Evolutionary conservation across 2,797 vertebrate species (phyloP).

Genomic region (Gallinago nigripennis): DNA sequence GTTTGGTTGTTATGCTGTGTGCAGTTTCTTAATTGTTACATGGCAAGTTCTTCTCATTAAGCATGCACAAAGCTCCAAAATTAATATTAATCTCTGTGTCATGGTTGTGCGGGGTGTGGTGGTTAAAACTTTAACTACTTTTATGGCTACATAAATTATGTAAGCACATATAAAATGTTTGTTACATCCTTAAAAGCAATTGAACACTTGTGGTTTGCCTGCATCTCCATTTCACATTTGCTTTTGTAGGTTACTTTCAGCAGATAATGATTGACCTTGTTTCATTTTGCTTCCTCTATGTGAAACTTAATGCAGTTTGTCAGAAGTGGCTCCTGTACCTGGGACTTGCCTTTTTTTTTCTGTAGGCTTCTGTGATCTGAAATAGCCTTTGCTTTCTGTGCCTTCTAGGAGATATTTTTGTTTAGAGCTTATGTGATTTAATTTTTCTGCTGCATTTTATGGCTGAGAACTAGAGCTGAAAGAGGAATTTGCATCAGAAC

Average conservation of each 20-base stretch:
- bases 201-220: background rate
- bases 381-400: background rate
- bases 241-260: background rate
- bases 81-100: background rate
- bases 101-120: background rate
- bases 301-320: background rate
- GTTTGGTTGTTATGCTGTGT: background rate
- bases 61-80: background rate
- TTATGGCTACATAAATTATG: background rate
- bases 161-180: background rate
- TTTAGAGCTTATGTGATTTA: background rate
- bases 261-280: background rate
- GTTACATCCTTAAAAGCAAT: background rate
- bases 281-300: background rate
- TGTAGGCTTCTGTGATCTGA: background rate
- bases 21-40: fast-evolving
- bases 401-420: background rate
- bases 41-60: background rate
- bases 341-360: background rate
- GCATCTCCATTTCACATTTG: background rate
- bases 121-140: background rate
- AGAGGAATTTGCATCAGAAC: background rate
- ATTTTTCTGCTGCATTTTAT: background rate
- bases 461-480: background rate
- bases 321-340: background rate